Base-by-base conservation (phyloP, 2,888 invertebrate species). In the Liposcelis brunnea region DNA sequence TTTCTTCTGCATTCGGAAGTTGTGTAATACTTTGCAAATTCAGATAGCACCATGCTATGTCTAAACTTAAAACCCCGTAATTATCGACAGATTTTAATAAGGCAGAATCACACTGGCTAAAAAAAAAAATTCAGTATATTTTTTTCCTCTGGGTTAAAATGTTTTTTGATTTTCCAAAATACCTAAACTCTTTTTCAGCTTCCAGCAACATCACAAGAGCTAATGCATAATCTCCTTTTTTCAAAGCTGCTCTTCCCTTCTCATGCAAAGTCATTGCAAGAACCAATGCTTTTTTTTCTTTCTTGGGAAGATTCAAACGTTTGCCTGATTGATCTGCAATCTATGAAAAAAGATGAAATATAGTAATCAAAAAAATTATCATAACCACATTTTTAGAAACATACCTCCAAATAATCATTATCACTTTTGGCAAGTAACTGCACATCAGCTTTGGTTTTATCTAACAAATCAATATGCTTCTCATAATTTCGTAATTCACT, bases 11-110 rank as follows among this genome's bases (percentile, higher is more conserved):
- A 62, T 86, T 84, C 4, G 78, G 78, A 42, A 81, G 60, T 52
- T 80, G 75, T 1, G 72, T 67, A 32, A 86, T 69, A 57, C 73
- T 77, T 59, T 77, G 72, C 18, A 89, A 68, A 55, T 78, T 76
- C 44, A 86, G 69, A 65, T 87, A 87, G 61, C 86, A 84, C 87
- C 89, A 89, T n/a, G 83, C 78, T 50, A 87, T 79, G 62, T 89
- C 87, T 55, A 89, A 65, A 62, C 85, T 84, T 31, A 87, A 67
- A 4, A 86, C 67, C 0, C 81, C 87, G 63, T 78, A 83, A 63
- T 89, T 89, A 63, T 87, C 87, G 8, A 85, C 84, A 0, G 71
- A 62, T 47, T 75, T 68, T 26, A 87, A 65, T 43, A 82, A 61
- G 18, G 71, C 64, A 0, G 78, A 71, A 18, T 75, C 67, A 58